Evolutionary conservation across 1,140 invertebrate genomes (phyloP).

Genomic region (Drosophila oshimai): DNA sequence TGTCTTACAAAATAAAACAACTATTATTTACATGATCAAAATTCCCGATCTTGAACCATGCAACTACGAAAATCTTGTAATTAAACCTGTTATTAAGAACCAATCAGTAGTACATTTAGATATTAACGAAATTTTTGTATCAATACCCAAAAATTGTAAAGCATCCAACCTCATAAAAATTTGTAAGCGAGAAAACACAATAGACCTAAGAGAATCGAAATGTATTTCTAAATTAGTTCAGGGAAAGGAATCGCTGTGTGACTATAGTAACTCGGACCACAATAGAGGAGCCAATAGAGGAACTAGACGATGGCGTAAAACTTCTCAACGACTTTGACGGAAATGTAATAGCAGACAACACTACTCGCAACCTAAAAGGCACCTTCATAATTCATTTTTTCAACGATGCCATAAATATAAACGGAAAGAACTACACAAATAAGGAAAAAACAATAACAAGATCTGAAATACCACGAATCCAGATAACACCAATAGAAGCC

Average conservation of each 20-base stretch:
- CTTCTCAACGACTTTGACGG: background rate
- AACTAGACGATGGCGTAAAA: background rate
- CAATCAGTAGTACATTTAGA: background rate
- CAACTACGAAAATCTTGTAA: background rate
- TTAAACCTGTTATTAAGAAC: background rate
- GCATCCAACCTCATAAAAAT: background rate
- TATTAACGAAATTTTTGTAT: background rate
- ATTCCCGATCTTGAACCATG: background rate
- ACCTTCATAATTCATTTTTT: background rate
- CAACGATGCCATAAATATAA: background rate
- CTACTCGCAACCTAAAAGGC: too few relatives aligned
- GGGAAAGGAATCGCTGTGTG: background rate
- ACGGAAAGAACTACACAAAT: background rate
- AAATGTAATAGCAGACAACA: background rate
- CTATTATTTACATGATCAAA: conserved; percentile 11
- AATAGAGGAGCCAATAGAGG: background rate
- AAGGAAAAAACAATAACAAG: too few relatives aligned
- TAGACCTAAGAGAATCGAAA: background rate
- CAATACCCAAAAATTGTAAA: background rate
- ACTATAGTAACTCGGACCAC: conserved; percentile 8
- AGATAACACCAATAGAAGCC: too few relatives aligned
- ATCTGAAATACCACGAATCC: too few relatives aligned
- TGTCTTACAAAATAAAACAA: conserved; percentile 14
- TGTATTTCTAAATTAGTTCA: conserved; percentile 2
- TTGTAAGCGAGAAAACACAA: background rate